Conservation (phyloP, 2,888 invertebrate genomes). For the Lasioglossum pauxillum region DNA sequence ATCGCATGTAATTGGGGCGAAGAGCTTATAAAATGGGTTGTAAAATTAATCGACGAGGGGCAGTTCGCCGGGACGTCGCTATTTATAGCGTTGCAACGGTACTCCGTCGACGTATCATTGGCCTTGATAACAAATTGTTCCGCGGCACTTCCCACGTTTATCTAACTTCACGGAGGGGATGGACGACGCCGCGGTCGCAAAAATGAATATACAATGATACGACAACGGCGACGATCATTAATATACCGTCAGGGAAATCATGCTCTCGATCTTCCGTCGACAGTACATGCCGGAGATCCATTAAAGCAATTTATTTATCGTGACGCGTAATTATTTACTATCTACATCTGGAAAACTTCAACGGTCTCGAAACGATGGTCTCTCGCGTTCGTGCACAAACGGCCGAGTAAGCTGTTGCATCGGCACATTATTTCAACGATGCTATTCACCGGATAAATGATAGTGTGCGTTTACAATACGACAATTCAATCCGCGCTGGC, state of each 20-base stretch:
- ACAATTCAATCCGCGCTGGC: neutral
- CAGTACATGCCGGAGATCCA: constrained; percentile 38
- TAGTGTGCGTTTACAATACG: neutral
- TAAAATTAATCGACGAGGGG: neutral
- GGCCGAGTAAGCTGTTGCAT: constrained; percentile 39
- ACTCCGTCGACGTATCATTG: constrained; percentile 27
- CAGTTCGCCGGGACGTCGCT: neutral
- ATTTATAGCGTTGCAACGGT: constrained; percentile 37
- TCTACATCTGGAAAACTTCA: constrained; percentile 30
- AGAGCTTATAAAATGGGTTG: constrained; percentile 2
- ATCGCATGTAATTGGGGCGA: neutral
- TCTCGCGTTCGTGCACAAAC: constrained; percentile 8
- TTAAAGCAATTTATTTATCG: constrained; percentile 61
- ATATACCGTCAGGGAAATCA: constrained; percentile 55
- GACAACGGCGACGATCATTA: constrained; percentile 39
- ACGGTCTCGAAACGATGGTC: constrained; percentile 8
- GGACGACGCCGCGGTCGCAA: constrained; percentile 14
- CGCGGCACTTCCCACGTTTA: constrained; percentile 32
- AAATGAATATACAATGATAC: constrained; percentile 59
- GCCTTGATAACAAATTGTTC: constrained; percentile 42
- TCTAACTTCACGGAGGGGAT: constrained; percentile 23
- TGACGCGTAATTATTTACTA: constrained; percentile 46
- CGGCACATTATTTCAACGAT: constrained; percentile 12
- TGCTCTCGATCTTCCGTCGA: constrained; percentile 51
- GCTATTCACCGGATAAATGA: neutral